Conservation (phyloP, 1,140 invertebrate genomes). For the Drosophila pruinosa region DNA sequence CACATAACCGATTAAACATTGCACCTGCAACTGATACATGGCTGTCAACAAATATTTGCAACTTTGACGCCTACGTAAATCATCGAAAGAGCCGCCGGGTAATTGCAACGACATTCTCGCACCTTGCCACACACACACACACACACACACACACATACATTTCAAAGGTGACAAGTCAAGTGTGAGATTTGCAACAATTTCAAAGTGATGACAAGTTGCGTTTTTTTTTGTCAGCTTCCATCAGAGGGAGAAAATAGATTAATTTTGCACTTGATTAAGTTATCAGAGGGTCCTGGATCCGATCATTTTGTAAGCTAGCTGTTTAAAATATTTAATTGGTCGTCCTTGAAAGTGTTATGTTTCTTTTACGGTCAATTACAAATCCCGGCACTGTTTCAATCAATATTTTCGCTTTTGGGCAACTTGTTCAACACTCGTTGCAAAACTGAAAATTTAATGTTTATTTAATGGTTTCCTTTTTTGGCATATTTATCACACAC, state of each 20-base stretch:
- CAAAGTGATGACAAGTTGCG: background rate
- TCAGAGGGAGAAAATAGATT: no score
- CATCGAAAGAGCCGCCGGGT: background rate
- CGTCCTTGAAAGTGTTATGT: background rate
- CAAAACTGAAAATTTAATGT: background rate
- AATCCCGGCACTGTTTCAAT: background rate
- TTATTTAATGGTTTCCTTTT: background rate
- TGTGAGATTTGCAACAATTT: background rate
- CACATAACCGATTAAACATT: conserved; percentile 13
- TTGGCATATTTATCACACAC: background rate
- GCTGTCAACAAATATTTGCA: conserved; percentile 36
- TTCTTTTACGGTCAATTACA: background rate
- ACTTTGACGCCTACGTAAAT: conserved; percentile 19
- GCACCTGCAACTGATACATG: conserved; percentile 19
- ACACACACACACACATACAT: background rate
- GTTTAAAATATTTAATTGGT: no score
- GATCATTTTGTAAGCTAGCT: no score
- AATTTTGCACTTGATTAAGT: no score
- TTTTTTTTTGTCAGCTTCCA: background rate
- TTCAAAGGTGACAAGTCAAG: background rate
- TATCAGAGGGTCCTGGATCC: no score
- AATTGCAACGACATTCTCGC: conserved; percentile 23
- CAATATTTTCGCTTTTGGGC: background rate
- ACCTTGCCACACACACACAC: conserved; percentile 9
- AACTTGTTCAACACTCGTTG: background rate